A percentile compares a stretch with the other conserved stretches of the same genome.
phyloP scores from a whole-genome alignment of 2,888 invertebrate genomes.

The Campaea margaritaria region DNA sequence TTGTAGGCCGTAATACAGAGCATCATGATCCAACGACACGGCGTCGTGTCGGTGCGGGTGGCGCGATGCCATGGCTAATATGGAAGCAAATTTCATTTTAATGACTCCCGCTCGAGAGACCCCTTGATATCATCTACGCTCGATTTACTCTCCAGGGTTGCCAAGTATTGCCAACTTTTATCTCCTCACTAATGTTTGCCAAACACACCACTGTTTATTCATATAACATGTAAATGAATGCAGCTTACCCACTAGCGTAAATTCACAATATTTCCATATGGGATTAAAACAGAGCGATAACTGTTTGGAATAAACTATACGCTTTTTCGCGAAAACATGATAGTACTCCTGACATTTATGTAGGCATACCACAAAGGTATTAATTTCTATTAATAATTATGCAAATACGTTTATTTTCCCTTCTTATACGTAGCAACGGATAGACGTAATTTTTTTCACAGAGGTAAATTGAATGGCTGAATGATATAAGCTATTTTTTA shows the following conservation, averaged over 20 bases:
- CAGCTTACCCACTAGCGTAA: conserved; percentile 8
- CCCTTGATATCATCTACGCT: conserved; percentile 65
- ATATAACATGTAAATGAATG: conserved; percentile 36
- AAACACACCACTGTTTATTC: conserved; percentile 37
- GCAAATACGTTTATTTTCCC: no score
- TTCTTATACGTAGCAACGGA: no score
- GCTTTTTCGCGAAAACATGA: not conserved
- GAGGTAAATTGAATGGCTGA: no score
- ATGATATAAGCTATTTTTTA: no score
- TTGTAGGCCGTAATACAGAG: conserved; percentile 19
- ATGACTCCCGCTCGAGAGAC: conserved; percentile 64
- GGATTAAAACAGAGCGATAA: conserved; percentile 21
- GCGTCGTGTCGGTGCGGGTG: conserved; percentile 4
- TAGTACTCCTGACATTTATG: not conserved
- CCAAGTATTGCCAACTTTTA: conserved; percentile 42
- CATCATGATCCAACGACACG: conserved; percentile 18
- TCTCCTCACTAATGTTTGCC: conserved; percentile 37
- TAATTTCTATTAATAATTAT: no score
- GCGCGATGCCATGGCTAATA: conserved; percentile 47
- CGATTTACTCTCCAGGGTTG: conserved; percentile 66
- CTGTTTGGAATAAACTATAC: not conserved
- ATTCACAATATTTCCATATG: conserved; percentile 26
- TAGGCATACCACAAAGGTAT: no score
- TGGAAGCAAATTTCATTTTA: conserved; percentile 81
- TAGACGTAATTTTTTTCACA: no score